Evolutionary conservation across 2,113 vertebrate genomes (phyloP), one percentile per base, ranked within the genome.

Genomic region (Salvelinus fontinalis): DNA sequence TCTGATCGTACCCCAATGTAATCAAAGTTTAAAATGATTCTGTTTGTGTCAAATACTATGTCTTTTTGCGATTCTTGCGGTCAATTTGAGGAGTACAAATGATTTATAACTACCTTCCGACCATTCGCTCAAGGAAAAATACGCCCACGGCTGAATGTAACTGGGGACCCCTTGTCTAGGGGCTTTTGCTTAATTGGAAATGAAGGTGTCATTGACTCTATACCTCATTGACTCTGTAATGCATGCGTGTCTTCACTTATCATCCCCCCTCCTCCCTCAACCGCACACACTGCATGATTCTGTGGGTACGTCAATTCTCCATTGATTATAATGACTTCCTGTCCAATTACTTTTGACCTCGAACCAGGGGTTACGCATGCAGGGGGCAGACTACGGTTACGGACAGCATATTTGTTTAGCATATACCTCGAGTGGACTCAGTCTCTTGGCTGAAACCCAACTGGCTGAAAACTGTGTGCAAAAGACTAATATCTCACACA

Each of bases 401-500:
- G 84, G 73, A 34, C 76, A 18, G 79, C 27, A 81, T 71, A 75
- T 85, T 85, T 87, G 80, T 73, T 72, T 82, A 77, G 78, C 82
- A 79, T 86, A 76, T 76, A 81, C 65, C 74, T 31, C 60, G 24
- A 77, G 67, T 62, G 70, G 73, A 82, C 77, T 31, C 60, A 44
- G 64, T 74, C 60, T 65, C 79, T 64, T 67, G 74, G 71, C 77
- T 77, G 57, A 39, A 67, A 73, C 76, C 74, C 74, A 69, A 70
- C 13, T 26, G 49, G 29, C 74, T 22, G 70, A 81, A 75, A 87
- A 83, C 80, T 72, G 77, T 74, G 76, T 85, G 82, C 71, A 78
- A 80, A 76, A 71, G 24, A 62, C 82, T 77, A 75, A 88, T 84
- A 84, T 86, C 73, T 82, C 75, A 84, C 70, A 71, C 86, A 89